Evolutionary conservation across 1,140 invertebrate genomes (phyloP).

Genomic region (Mizuhopecten yessoensis): DNA sequence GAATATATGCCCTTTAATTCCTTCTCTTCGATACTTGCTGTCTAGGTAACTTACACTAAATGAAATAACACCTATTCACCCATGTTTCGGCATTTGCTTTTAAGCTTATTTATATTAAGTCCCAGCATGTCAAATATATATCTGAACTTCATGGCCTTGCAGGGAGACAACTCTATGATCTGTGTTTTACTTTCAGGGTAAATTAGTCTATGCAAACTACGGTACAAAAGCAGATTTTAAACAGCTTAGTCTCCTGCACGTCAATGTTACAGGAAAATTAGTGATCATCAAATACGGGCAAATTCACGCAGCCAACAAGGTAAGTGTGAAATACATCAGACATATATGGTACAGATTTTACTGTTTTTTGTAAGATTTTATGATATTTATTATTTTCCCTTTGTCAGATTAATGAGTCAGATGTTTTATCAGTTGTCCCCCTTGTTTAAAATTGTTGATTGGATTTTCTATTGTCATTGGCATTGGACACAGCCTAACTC

Average conservation of each 20-base stretch:
- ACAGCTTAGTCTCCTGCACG: conserved; percentile 72
- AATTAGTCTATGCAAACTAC: conserved; percentile 85
- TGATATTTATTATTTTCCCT: no score
- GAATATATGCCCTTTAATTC: conserved; percentile 80
- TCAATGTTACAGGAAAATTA: conserved; percentile 82
- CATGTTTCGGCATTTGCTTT: conserved; percentile 60
- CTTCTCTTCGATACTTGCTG: conserved; percentile 62
- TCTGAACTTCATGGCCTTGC: conserved; percentile 77
- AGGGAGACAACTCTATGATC: no score
- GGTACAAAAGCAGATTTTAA: conserved; percentile 84
- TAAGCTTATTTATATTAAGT: no score
- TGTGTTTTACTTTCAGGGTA: conserved; percentile 67
- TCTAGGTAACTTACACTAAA: conserved; percentile 46
- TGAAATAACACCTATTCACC: conserved; percentile 59
- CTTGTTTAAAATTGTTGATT: no score
- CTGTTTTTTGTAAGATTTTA: no score
- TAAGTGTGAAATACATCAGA: no score
- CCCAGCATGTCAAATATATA: conserved; percentile 33
- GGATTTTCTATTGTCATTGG: no score
- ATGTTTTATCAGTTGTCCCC: no score
- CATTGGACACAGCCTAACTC: no score
- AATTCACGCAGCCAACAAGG: conserved; percentile 85
- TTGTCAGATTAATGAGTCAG: no score
- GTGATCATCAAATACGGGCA: conserved; percentile 85
- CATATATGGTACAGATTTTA: no score